Evolutionary conservation across 1,140 invertebrate species (phyloP), one percentile per base, ranked within the genome.

Genomic region (Homalodisca vitripennis): DNA sequence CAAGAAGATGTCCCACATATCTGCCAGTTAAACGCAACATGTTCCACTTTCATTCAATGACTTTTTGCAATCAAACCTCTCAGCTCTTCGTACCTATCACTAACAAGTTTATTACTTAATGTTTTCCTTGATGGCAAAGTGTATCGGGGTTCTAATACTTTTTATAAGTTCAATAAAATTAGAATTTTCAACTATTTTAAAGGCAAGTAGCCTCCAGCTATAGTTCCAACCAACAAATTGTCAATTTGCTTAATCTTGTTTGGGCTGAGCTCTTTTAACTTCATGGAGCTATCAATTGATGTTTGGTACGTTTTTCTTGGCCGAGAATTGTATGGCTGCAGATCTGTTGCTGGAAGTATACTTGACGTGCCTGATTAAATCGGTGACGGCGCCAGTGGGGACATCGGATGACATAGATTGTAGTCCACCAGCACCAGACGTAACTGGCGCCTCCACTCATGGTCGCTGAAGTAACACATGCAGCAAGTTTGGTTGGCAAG

Each of bases 31-130:
- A 10, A 41, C n/a, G 34, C 34, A 41, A 41, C 34, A 10, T 41
- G 34, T 41, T 41, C 17, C 6, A 41, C 34, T 41, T 41, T n/a
- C n/a, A n/a, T 17, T 41, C 6, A 41, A 17, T 10, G 34, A 10
- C 17, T 41, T 17, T 41, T 41, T 41, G 17, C 6, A 41, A 41
- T 41, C 6, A 41, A 6, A 41, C 17, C 20, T 22, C 20, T 53
- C 6, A 53, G 6, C 20, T 53, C 48, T 6, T 17, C 12, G 6
- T 17, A 53, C 20, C 48, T 53, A 53, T 53, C 48, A 53, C 3
- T 53, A 53, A 53, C 48, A 53, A 53, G 48, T 22, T 53, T 53
- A 20, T 53, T 53, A 22, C 12, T 53, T 22, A 53, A 53, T 12
- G 48, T 53, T 22, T 22, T 53, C 20, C 48, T 53, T 17, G 48